phyloP scores from a whole-genome alignment of 1,140 invertebrate genomes.

The Hormaphis cornu region DNA sequence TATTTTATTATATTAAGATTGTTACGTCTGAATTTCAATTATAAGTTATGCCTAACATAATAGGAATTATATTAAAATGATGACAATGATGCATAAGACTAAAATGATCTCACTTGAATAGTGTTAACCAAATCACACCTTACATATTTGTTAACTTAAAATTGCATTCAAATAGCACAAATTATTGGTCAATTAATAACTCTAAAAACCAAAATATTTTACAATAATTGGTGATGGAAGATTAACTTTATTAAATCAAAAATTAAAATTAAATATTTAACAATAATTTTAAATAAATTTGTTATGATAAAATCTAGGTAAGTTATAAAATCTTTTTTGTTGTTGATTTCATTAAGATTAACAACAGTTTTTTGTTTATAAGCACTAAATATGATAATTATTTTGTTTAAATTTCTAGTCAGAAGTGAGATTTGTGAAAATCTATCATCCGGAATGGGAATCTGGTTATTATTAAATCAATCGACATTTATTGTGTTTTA shows the following conservation, averaged over 20 bases:
- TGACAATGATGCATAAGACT: neutral
- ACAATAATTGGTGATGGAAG: neutral
- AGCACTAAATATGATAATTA: neutral
- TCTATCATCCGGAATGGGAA: slow-evolving; percentile 16
- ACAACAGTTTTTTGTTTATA: neutral
- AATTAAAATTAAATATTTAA: neutral
- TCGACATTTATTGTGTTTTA: neutral
- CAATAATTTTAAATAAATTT: neutral
- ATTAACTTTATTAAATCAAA: slow-evolving; percentile 8
- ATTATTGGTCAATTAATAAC: neutral
- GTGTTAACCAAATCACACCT: neutral
- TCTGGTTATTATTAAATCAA: slow-evolving; percentile 22
- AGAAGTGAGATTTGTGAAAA: slow-evolving; percentile 25
- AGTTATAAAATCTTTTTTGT: neutral
- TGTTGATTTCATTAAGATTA: neutral
- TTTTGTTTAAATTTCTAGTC: slow-evolving; percentile 20
- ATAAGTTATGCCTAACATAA: neutral
- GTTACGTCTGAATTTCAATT: neutral
- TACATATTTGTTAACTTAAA: neutral
- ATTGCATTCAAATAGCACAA: neutral
- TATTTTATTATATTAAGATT: neutral
- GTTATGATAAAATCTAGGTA: neutral
- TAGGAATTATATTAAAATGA: neutral
- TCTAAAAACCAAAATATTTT: neutral
- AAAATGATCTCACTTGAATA: neutral